Percentiles rank a stretch among this genome's conserved stretches.
Conservation (phyloP, 2,888 invertebrate genomes). For the Ophioninae sp. region DNA sequence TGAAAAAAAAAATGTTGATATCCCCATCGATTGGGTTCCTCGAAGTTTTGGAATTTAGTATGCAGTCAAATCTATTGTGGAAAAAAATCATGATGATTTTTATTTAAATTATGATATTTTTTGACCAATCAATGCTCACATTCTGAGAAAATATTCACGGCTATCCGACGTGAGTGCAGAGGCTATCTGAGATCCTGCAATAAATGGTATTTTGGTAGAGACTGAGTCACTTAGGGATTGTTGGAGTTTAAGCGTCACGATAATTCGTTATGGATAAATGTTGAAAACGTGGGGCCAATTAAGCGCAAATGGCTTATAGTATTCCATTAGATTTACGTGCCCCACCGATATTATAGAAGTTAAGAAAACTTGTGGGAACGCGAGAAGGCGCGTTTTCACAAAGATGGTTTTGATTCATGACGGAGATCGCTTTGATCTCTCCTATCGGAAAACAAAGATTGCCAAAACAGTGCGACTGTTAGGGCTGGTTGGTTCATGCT, state of each 20-base stretch:
- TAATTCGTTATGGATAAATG: too few relatives aligned
- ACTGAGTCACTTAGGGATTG: slow-evolving; percentile 4
- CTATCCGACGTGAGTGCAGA: too few relatives aligned
- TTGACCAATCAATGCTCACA: neutral
- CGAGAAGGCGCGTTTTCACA: slow-evolving; percentile 3
- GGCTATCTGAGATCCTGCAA: neutral
- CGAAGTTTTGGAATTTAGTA: too few relatives aligned
- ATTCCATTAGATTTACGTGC: neutral
- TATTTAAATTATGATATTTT: neutral
- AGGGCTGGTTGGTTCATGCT: slow-evolving; percentile 15
- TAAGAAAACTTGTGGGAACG: slow-evolving; percentile 8
- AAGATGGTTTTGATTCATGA: neutral
- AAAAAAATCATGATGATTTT: too few relatives aligned
- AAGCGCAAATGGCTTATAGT: too few relatives aligned
- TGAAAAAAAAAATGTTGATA: too few relatives aligned
- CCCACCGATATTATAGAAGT: neutral
- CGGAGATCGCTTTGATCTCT: slow-evolving; percentile 28
- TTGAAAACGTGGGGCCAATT: too few relatives aligned
- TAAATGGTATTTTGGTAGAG: slow-evolving; percentile 2
- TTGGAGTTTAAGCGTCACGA: neutral
- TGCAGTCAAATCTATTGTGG: too few relatives aligned
- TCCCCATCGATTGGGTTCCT: too few relatives aligned
- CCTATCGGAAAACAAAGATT: slow-evolving; percentile 22
- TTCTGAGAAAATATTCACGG: neutral
- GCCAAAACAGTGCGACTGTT: neutral